Percentiles rank a stretch among this genome's conserved stretches.
These are phyloP conservation scores for Stegodyphus mimosarum DNA, from an alignment of 1,140 invertebrate genomes.

Conservation along the genomic window DNA sequence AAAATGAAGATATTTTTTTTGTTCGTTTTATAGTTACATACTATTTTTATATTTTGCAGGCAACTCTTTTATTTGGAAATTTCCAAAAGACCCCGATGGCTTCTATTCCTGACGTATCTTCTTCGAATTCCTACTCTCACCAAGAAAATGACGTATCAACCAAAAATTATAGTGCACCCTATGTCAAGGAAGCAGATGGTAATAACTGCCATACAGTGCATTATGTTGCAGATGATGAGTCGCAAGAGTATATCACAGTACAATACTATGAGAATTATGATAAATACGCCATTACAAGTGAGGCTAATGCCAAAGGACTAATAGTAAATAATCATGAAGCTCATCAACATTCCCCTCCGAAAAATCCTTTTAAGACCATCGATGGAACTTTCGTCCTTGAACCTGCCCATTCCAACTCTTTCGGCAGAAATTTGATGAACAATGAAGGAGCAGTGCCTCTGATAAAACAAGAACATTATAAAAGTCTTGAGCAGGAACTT, in stretches of 20 bases:
- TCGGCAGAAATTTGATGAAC: conserved; percentile 6
- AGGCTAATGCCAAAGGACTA: neutral
- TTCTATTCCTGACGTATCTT: no score
- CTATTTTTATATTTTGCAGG: no score
- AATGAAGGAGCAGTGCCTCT: conserved; percentile 35
- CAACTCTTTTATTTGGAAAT: no score
- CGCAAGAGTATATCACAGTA: neutral
- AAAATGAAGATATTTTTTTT: no score
- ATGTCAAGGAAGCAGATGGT: no score
- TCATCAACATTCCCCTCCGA: conserved; percentile 38
- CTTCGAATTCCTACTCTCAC: no score
- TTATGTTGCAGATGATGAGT: neutral
- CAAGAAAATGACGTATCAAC: no score
- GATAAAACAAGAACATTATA: conserved; percentile 13
- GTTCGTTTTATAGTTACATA: no score
- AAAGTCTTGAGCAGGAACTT: neutral
- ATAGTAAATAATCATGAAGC: conserved; percentile 44
- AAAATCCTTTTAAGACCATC: conserved; percentile 8
- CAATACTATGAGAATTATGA: neutral
- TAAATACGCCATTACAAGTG: neutral
- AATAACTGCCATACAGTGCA: neutral
- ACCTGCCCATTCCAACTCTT: conserved; percentile 34
- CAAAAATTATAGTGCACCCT: no score
- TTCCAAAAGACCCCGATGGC: no score
- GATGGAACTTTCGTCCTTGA: conserved; percentile 22